These are phyloP conservation scores for Malachius bipustulatus DNA, from an alignment of 2,888 invertebrate species.

Conservation along the genomic window DNA sequence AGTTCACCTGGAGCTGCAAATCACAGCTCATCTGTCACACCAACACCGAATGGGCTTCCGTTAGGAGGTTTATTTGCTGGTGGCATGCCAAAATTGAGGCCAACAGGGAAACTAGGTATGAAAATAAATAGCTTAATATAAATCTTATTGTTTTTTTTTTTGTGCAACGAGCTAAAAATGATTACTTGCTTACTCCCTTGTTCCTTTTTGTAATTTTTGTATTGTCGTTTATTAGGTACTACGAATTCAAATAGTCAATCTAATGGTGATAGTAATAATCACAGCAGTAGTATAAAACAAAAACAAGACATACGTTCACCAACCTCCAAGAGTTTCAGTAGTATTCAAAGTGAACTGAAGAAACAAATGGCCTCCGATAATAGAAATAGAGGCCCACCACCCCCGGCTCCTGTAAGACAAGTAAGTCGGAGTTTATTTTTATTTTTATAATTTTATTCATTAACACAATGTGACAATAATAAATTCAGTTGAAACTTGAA, in stretches of 20 bases:
- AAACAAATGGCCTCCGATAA: conserved; percentile 36
- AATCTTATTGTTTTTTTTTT: conserved; percentile 11
- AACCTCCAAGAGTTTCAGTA: conserved; percentile 26
- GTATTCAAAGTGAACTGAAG: conserved; percentile 33
- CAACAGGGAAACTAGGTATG: conserved; percentile 45
- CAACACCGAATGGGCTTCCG: conserved; percentile 31
- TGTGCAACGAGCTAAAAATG: conserved; percentile 14
- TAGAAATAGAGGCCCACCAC: conserved; percentile 63
- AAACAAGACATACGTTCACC: conserved; percentile 18
- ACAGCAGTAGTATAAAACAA: conserved; percentile 12
- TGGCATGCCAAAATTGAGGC: conserved; percentile 69
- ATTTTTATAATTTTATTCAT: too few relatives aligned
- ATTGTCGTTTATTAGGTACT: too few relatives aligned
- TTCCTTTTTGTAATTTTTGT: too few relatives aligned
- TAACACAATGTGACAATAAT: too few relatives aligned
- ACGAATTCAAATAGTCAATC: conserved; percentile 11
- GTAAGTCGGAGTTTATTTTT: conserved; percentile 25
- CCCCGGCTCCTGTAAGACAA: conserved; percentile 54
- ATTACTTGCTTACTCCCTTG: too few relatives aligned
- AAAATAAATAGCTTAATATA: conserved; percentile 6
- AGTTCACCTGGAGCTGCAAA: too few relatives aligned
- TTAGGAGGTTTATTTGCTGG: conserved; percentile 69
- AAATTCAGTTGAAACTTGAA: too few relatives aligned
- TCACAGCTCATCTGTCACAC: too few relatives aligned
- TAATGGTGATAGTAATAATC: conserved; percentile 17